Conservation (phyloP, 2,113 vertebrate species). For the Nycticebus coucang region DNA sequence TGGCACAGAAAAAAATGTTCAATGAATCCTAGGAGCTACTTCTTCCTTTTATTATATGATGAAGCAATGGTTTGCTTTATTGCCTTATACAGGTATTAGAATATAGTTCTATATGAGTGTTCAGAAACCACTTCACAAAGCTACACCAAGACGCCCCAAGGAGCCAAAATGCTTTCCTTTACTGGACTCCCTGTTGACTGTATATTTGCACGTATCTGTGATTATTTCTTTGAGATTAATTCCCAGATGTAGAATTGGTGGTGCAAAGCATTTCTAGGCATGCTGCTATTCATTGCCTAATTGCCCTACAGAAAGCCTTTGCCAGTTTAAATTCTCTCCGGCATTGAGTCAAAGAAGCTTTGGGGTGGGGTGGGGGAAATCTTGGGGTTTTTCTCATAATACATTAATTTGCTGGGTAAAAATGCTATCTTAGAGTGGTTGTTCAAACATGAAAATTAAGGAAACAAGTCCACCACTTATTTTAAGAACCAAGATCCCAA, state of each 20-base stretch:
- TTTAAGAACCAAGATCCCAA: slow-evolving; percentile 58
- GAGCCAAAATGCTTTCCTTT: not conserved
- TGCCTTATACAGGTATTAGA: not conserved
- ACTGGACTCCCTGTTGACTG: not conserved
- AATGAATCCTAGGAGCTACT: not conserved
- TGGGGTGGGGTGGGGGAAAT: not conserved
- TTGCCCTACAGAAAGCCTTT: not conserved
- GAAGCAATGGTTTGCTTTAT: not conserved
- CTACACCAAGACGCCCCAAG: not conserved
- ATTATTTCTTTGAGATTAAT: slow-evolving; percentile 44
- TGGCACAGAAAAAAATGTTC: not conserved
- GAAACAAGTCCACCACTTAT: not conserved
- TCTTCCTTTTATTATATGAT: not conserved
- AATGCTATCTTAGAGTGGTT: not conserved
- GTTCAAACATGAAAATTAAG: slow-evolving; percentile 43
- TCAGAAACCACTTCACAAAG: slow-evolving; percentile 20
- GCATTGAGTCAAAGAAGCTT: not conserved
- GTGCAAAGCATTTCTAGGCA: not conserved
- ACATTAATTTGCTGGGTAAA: not conserved
- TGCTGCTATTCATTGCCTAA: not conserved
- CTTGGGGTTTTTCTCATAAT: slow-evolving; percentile 34
- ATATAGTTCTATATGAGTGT: not conserved
- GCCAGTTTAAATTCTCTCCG: not conserved
- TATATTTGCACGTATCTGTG: not conserved
- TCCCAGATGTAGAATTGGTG: not conserved